Conservation (phyloP, 2,113 vertebrate genomes). For the Motacilla tschutschensis region DNA sequence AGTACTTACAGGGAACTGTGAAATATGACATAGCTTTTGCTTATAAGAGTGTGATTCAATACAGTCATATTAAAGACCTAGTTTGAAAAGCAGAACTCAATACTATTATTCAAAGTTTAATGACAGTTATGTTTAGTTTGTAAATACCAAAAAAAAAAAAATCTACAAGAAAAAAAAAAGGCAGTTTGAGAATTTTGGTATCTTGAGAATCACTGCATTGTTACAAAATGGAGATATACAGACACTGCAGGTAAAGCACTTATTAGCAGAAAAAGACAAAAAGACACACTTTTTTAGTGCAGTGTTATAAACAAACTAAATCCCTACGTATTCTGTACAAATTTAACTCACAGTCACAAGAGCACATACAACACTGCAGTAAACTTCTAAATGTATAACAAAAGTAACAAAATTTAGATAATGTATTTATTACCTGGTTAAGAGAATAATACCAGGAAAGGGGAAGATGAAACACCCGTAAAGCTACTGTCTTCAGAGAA, state of each 20-base stretch:
- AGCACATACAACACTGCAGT: background rate
- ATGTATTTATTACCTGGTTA: conserved; percentile 75
- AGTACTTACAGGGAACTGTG: background rate
- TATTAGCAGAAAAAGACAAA: background rate
- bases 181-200: background rate
- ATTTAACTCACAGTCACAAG: background rate
- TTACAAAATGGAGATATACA: background rate
- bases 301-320: background rate
- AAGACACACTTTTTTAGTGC: background rate
- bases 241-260: background rate
- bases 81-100: background rate
- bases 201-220: background rate
- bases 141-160: background rate
- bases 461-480: conserved; percentile 83
- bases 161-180: background rate
- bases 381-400: background rate
- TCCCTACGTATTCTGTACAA: background rate
- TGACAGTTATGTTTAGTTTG: background rate
- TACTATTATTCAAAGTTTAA: background rate
- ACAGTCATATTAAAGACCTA: background rate
- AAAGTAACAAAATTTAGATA: background rate
- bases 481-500: conserved; percentile 77
- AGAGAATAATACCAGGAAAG: conserved; percentile 83
- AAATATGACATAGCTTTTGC: background rate
- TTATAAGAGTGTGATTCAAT: background rate